Conservation (phyloP, 2,113 vertebrate species). For the Macaca fascicularis region DNA sequence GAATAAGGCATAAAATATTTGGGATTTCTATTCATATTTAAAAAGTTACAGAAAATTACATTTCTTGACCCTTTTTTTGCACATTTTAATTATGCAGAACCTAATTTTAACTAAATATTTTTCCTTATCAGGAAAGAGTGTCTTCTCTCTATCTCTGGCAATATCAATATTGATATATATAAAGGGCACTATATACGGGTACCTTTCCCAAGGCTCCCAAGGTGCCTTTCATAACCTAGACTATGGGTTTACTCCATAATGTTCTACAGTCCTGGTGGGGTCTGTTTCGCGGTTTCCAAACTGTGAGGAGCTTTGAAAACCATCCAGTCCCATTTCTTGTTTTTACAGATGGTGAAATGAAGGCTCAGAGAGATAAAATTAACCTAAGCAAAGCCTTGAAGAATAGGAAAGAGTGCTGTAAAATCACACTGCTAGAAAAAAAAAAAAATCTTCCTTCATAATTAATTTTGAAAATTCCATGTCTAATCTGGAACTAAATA, state of each 20-base stretch:
- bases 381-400: neutral
- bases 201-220: neutral
- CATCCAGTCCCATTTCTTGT: neutral
- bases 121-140: neutral
- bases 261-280: neutral
- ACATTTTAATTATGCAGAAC: constrained; percentile 10
- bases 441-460: constrained; percentile 30
- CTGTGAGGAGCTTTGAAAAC: neutral
- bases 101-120: neutral
- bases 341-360: neutral
- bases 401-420: neutral
- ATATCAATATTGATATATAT: neutral
- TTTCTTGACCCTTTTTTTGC: neutral
- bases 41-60: constrained; percentile 11
- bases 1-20: constrained; percentile 5
- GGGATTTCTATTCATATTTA: constrained; percentile 8
- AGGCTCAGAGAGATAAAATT: neutral
- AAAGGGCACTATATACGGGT: neutral
- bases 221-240: neutral
- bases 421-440: constrained; percentile 8
- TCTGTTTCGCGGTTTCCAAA: neutral
- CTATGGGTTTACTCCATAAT: neutral
- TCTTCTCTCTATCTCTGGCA: neutral
- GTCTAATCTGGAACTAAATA: constrained; percentile 76
- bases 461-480: constrained; percentile 73